Evolutionary conservation across 2,888 invertebrate genomes (phyloP).

Genomic region (Brachypterus glaber): DNA sequence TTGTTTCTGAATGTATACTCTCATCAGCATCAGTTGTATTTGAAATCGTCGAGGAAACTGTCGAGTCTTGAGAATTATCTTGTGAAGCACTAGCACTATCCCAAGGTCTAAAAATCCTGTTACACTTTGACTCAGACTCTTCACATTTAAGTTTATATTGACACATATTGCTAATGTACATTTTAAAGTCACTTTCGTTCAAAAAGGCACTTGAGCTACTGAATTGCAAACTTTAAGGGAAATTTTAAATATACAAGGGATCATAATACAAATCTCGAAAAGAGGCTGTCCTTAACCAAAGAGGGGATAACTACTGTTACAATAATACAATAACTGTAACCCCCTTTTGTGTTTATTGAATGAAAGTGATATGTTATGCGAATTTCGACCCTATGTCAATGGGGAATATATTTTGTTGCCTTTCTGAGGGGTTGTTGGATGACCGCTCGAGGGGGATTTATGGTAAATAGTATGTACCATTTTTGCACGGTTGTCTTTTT

Average conservation of each 20-base stretch:
- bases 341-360: slow-evolving; percentile 37
- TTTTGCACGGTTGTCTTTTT: slow-evolving; percentile 40
- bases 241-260: slow-evolving; percentile 33
- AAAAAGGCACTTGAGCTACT: slow-evolving; percentile 28
- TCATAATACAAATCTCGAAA: slow-evolving; percentile 29
- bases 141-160: slow-evolving; percentile 15
- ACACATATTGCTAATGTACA: slow-evolving; percentile 21
- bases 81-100: slow-evolving; percentile 18
- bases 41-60: slow-evolving; percentile 48
- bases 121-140: slow-evolving; percentile 23
- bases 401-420: slow-evolving; percentile 13
- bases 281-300: slow-evolving; percentile 36
- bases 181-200: slow-evolving; percentile 16
- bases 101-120: slow-evolving; percentile 31
- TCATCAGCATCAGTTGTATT: slow-evolving; percentile 18
- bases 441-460: slow-evolving; percentile 27
- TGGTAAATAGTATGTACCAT: slow-evolving; percentile 31
- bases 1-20: slow-evolving; percentile 5
- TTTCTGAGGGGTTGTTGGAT: slow-evolving; percentile 21
- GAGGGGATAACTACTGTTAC: slow-evolving; percentile 36
- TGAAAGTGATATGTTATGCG: slow-evolving; percentile 35
- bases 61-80: slow-evolving; percentile 44
- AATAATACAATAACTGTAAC: slow-evolving; percentile 38
- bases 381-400: slow-evolving; percentile 30
- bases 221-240: slow-evolving; percentile 34